A percentile compares a stretch with the other conserved stretches of the same genome.
Evolutionary conservation across 2,113 vertebrate species (phyloP).

Genomic region (Lasiurus borealis): DNA sequence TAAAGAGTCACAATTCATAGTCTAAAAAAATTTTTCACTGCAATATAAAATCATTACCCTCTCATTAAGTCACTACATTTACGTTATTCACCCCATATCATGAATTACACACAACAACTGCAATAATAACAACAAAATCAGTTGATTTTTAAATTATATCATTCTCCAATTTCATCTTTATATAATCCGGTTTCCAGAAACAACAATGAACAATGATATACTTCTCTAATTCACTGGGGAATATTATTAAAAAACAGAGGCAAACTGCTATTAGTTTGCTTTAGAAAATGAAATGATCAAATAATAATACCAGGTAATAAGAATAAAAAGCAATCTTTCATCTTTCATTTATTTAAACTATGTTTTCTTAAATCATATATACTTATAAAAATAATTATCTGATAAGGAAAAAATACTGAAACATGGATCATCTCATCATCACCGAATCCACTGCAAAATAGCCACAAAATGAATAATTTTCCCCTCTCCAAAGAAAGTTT

Average conservation of each 20-base stretch:
- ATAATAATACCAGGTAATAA: background rate
- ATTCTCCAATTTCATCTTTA: constrained; percentile 11
- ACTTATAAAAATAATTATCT: constrained; percentile 13
- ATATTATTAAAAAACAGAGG: background rate
- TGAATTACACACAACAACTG: background rate
- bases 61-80: background rate
- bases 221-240: background rate
- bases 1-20: background rate
- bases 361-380: background rate
- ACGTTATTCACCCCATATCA: background rate
- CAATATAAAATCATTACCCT: background rate
- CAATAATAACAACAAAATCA: background rate
- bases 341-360: background rate
- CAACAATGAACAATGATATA: background rate
- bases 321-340: background rate
- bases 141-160: background rate
- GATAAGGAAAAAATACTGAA: background rate
- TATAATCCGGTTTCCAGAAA: background rate
- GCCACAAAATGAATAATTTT: background rate
- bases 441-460: constrained; percentile 33
- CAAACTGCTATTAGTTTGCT: background rate
- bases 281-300: constrained; percentile 30
- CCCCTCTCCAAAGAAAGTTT: background rate
- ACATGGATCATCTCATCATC: background rate
- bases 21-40: background rate